Conservation (phyloP, 1,140 invertebrate genomes). For the Ectropis grisescens region DNA sequence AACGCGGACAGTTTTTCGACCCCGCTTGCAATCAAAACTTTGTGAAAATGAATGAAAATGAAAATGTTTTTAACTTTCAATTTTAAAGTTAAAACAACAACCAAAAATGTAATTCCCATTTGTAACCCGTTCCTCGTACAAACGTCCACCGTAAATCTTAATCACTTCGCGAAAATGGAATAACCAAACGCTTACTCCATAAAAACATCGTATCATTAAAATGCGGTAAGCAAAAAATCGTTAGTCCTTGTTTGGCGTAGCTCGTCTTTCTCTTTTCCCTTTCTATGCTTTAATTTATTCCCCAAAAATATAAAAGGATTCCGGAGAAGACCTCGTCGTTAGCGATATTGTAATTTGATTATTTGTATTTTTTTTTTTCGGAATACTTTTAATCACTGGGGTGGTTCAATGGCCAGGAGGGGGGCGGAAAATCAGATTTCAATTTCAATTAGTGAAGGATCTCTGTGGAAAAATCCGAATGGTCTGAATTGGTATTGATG, state of each 20-base stretch:
- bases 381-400: slow-evolving; percentile 65
- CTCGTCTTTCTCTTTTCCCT: slow-evolving; percentile 37
- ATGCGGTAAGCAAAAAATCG: slow-evolving; percentile 32
- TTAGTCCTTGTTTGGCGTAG: slow-evolving; percentile 47
- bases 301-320: slow-evolving; percentile 66
- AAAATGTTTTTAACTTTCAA: too few species aligned
- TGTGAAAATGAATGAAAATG: too few species aligned
- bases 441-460: slow-evolving; percentile 65
- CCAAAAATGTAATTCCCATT: too few species aligned
- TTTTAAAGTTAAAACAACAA: too few species aligned
- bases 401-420: slow-evolving; percentile 28
- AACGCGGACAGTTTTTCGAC: too few species aligned
- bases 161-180: too few species aligned
- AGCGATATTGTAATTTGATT: slow-evolving; percentile 70
- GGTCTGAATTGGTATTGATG: slow-evolving; percentile 61
- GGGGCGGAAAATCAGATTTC: slow-evolving; percentile 64
- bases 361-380: slow-evolving; percentile 69
- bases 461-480: slow-evolving; percentile 47
- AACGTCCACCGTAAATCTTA: too few species aligned
- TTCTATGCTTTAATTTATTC: slow-evolving; percentile 61
- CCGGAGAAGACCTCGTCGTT: slow-evolving; percentile 50
- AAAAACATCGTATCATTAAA: slow-evolving; percentile 1
- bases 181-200: too few species aligned
- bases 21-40: too few species aligned
- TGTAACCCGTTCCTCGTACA: too few species aligned